Conservation (phyloP, 2,888 invertebrate species). For the Colostygia pectinataria region DNA sequence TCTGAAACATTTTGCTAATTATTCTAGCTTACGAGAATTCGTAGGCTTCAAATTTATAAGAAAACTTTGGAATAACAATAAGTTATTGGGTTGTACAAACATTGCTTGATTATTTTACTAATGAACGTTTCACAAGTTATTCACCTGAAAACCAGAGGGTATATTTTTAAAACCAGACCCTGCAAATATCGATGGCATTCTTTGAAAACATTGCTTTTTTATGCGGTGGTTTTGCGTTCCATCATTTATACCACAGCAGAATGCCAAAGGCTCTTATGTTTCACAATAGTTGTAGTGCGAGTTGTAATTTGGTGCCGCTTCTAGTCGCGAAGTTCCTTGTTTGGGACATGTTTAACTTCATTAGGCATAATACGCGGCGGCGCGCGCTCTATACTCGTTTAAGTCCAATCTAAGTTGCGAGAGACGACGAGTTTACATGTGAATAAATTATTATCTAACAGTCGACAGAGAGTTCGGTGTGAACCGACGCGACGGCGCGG, state of each 20-base stretch:
- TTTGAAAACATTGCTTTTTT: too few relatives aligned
- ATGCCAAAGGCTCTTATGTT: slow-evolving; percentile 26
- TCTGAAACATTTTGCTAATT: background rate
- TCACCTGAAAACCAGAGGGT: too few relatives aligned
- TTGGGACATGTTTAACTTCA: slow-evolving; percentile 79
- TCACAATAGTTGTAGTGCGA: slow-evolving; percentile 45
- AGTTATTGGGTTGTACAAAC: too few relatives aligned
- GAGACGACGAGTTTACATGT: slow-evolving; percentile 74
- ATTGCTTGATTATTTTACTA: too few relatives aligned
- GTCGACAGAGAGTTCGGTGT: slow-evolving; percentile 57
- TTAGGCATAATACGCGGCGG: slow-evolving; percentile 74
- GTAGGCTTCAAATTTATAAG: background rate
- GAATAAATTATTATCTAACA: slow-evolving; percentile 80
- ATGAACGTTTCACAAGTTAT: too few relatives aligned
- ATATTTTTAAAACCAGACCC: too few relatives aligned
- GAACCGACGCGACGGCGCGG: slow-evolving; percentile 35
- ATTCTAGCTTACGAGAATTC: background rate
- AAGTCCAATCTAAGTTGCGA: slow-evolving; percentile 81
- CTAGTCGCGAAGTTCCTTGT: slow-evolving; percentile 58
- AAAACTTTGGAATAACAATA: too few relatives aligned
- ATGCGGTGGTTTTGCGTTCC: too few relatives aligned
- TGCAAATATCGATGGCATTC: too few relatives aligned
- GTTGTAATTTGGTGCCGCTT: slow-evolving; percentile 55
- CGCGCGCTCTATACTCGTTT: slow-evolving; percentile 78
- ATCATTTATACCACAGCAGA: too few relatives aligned